phyloP scores from a whole-genome alignment of 2,113 vertebrate genomes.

The Chloropsis hardwickii region DNA sequence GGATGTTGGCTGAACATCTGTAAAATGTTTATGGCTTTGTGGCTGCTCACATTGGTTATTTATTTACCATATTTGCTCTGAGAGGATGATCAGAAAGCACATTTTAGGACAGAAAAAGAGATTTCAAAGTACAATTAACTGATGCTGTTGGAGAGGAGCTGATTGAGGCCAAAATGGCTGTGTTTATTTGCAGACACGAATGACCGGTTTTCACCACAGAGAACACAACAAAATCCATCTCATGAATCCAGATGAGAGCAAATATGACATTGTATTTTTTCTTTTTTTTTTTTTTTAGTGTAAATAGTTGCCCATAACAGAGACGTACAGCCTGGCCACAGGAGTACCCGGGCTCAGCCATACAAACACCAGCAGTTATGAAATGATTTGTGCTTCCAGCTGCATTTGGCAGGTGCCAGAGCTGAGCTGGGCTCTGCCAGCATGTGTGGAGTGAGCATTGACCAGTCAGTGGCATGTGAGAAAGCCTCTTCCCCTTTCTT shows the following conservation, averaged over 20 bases:
- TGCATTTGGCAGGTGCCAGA: not conserved
- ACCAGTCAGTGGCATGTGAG: not conserved
- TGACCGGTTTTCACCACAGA: slow-evolving; percentile 39
- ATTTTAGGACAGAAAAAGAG: slow-evolving; percentile 27
- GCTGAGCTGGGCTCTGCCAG: not conserved
- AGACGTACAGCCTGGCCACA: slow-evolving; percentile 35
- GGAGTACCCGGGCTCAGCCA: not conserved
- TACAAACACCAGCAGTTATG: slow-evolving; percentile 27
- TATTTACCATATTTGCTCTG: slow-evolving; percentile 23
- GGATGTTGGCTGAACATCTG: slow-evolving; percentile 10
- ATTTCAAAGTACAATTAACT: slow-evolving; percentile 56
- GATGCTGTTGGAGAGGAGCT: slow-evolving; percentile 22
- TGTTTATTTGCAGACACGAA: slow-evolving; percentile 47
- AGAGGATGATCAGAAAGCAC: slow-evolving; percentile 10
- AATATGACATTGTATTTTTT: not conserved
- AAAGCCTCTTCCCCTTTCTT: not conserved
- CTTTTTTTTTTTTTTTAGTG: not conserved
- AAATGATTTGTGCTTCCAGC: slow-evolving; percentile 47
- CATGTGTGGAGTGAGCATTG: not conserved
- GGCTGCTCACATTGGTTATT: not conserved
- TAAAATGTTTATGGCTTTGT: slow-evolving; percentile 10
- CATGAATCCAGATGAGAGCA: slow-evolving; percentile 45
- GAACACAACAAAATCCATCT: slow-evolving; percentile 15
- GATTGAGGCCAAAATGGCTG: slow-evolving; percentile 33
- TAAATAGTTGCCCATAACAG: slow-evolving; percentile 39